Percentiles rank a stretch among this genome's conserved stretches.
These are phyloP conservation scores for Drosophila quinaria DNA, from an alignment of 2,888 invertebrate species.

Conservation along the genomic window DNA sequence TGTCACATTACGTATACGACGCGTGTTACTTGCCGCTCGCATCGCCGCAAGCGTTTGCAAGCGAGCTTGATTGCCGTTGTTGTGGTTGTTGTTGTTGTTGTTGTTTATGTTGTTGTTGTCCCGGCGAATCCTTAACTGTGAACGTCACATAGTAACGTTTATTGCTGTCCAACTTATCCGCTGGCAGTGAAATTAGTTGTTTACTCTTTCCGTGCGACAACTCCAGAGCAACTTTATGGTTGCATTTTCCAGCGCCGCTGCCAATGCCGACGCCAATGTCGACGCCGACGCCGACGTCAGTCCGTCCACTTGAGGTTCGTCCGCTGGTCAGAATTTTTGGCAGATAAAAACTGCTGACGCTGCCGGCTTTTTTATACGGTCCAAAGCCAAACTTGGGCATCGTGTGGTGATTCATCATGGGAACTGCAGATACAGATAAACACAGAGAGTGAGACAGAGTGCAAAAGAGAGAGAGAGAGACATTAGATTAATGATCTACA, in stretches of 20 bases:
- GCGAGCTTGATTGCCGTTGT: constrained; percentile 46
- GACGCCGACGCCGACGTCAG: constrained; percentile 41
- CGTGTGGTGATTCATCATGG: constrained; percentile 92
- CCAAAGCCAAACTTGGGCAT: constrained; percentile 90
- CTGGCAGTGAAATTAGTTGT: constrained; percentile 94
- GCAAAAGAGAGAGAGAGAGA: not conserved
- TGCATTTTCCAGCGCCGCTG: constrained; percentile 68
- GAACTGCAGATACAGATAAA: constrained; percentile 87
- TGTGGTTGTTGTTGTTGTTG: constrained; percentile 52
- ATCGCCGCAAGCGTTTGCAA: constrained; percentile 42
- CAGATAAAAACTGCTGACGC: constrained; percentile 87
- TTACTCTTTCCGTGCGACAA: constrained; percentile 94
- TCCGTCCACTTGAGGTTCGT: constrained; percentile 62
- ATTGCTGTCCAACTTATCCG: constrained; percentile 94
- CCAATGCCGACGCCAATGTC: constrained; percentile 36
- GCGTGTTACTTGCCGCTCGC: constrained; percentile 57
- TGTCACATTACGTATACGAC: constrained; percentile 70
- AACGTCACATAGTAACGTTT: constrained; percentile 97
- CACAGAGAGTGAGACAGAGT: not conserved
- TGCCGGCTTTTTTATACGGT: constrained; percentile 87
- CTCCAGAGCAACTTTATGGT: constrained; percentile 90
- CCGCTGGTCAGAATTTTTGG: constrained; percentile 88
- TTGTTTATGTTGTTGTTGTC: constrained; percentile 47
- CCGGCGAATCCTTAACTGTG: constrained; percentile 91
- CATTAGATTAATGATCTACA: constrained; percentile 59